These are phyloP conservation scores for Columba livia DNA, from an alignment of 2,113 vertebrate genomes.

Conservation along the genomic window DNA sequence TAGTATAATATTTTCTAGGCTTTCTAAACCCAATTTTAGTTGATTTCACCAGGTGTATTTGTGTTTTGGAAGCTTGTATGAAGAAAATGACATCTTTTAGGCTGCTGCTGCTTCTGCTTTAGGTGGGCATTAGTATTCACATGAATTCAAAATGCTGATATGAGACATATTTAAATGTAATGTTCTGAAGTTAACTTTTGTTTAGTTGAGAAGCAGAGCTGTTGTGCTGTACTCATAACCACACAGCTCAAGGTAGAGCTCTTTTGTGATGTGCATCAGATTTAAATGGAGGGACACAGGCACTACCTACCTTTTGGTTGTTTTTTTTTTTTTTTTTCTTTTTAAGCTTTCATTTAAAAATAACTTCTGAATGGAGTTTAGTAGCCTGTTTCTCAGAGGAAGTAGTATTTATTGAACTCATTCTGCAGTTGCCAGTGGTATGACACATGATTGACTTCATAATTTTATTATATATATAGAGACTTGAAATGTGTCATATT, in stretches of 20 bases:
- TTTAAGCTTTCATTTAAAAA: background rate
- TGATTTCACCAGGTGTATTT: background rate
- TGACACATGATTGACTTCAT: background rate
- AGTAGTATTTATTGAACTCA: background rate
- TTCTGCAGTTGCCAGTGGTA: background rate
- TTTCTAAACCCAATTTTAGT: background rate
- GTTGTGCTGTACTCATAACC: background rate
- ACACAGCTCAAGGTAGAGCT: background rate
- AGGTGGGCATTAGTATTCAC: background rate
- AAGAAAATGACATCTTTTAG: background rate
- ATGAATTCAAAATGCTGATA: background rate
- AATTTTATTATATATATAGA: background rate
- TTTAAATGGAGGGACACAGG: background rate
- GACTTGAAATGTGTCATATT: background rate
- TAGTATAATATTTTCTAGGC: background rate
- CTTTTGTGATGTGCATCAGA: background rate
- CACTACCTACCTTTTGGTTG: fast-evolving
- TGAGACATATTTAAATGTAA: background rate
- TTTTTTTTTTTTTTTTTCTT: background rate
- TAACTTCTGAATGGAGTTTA: background rate
- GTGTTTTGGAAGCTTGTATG: background rate
- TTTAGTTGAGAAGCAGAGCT: background rate
- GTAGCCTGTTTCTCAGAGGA: background rate
- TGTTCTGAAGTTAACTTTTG: background rate
- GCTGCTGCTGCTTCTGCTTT: background rate